A percentile compares a stretch with the other conserved stretches of the same genome.
Evolutionary conservation across 2,888 invertebrate species (phyloP).

Genomic region (Cybosia mesomella): DNA sequence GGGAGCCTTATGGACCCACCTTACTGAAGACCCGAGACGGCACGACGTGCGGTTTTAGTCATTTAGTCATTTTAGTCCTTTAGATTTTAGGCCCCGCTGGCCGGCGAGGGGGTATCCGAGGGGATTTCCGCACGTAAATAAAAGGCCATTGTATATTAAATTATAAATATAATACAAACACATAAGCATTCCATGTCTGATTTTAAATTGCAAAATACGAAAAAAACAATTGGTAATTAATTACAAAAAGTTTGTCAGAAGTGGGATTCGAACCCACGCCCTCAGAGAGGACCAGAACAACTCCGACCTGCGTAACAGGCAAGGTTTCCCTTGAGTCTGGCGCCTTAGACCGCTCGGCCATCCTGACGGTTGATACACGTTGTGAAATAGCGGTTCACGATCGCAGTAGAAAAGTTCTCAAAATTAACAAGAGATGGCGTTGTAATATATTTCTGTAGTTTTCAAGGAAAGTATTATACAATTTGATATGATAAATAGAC

Average conservation of each 20-base stretch:
- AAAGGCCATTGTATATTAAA: no score
- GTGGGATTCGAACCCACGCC: constrained; percentile 94
- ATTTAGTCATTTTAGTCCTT: no score
- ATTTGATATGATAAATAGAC: not conserved
- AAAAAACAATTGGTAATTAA: constrained; percentile 28
- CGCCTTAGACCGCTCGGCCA: constrained; percentile 97
- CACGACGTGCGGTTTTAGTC: no score
- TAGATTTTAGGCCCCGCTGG: no score
- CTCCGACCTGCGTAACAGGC: constrained; percentile 89
- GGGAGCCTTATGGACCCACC: no score
- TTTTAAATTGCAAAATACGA: constrained; percentile 10
- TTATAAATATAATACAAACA: no score
- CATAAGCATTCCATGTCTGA: not conserved
- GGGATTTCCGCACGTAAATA: no score
- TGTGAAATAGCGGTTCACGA: constrained; percentile 59
- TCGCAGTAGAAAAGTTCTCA: constrained; percentile 32
- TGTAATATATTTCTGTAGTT: constrained; percentile 17
- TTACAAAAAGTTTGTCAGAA: constrained; percentile 88
- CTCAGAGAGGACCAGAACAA: constrained; percentile 91
- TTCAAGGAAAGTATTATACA: not conserved
- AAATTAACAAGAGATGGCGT: constrained; percentile 60
- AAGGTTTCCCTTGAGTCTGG: constrained; percentile 85
- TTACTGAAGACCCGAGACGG: no score
- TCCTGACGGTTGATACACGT: constrained; percentile 86
- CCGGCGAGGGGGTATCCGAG: no score